These are phyloP conservation scores for Eilema griseolum DNA, from an alignment of 2,888 invertebrate genomes.

Conservation along the genomic window DNA sequence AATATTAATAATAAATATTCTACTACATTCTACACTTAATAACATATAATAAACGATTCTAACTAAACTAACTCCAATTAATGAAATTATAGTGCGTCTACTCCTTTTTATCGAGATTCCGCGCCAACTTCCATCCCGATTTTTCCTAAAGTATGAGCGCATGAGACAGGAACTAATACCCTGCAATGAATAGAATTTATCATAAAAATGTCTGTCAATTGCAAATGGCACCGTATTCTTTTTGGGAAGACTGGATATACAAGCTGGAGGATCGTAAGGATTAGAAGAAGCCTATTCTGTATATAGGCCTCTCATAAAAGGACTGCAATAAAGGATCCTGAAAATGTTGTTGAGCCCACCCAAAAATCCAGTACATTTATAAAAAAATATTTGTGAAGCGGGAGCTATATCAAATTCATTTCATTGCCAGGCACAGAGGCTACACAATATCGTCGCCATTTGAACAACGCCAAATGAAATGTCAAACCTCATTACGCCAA, in stretches of 20 bases:
- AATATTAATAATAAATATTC: no score
- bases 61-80: no score
- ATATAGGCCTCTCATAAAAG: no score
- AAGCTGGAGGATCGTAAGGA: no score
- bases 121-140: not conserved
- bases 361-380: not conserved
- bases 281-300: no score
- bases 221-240: no score
- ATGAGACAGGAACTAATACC: no score
- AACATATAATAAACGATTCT: no score
- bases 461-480: slow-evolving; percentile 37
- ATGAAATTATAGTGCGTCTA: not conserved
- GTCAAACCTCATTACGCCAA: slow-evolving; percentile 43
- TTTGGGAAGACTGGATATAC: no score
- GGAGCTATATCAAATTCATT: not conserved
- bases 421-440: not conserved
- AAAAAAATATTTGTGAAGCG: not conserved
- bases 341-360: no score
- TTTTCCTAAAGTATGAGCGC: not conserved
- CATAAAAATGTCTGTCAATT: not conserved
- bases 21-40: no score
- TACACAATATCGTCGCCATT: slow-evolving; percentile 9
- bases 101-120: not conserved
- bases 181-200: not conserved
- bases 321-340: no score